Evolutionary conservation across 37 sponge, comb jelly and placozoan genomes (phyloP).

Genomic region (Petrosia ficiformis): DNA sequence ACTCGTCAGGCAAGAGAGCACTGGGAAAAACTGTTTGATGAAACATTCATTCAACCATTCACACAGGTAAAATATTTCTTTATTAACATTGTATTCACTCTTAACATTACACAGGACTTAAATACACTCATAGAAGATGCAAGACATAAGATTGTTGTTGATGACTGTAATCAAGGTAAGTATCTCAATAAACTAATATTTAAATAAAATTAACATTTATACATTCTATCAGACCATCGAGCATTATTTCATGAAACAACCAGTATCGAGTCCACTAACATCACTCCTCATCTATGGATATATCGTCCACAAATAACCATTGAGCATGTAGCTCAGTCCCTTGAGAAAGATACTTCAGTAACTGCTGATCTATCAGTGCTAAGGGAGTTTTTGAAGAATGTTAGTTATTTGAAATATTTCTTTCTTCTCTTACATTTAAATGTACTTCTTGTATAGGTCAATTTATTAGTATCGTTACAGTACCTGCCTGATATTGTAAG

Average conservation of each 20-base stretch:
- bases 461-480: not conserved
- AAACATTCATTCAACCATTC: not conserved
- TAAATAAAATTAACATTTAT: no score
- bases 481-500: conserved; percentile 4
- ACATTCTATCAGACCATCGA: conserved; percentile 6
- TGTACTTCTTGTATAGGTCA: not conserved
- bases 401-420: not conserved
- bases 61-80: not conserved
- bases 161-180: no score
- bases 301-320: not conserved
- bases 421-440: not conserved
- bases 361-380: not conserved
- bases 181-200: no score
- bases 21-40: not conserved
- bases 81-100: not conserved
- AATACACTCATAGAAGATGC: not conserved
- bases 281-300: not conserved
- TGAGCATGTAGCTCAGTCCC: not conserved
- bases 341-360: not conserved
- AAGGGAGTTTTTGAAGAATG: not conserved
- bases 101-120: not conserved
- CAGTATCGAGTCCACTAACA: not conserved
- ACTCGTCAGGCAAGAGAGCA: not conserved
- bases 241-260: not conserved
- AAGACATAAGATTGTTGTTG: no score